Evolutionary conservation across 2,113 vertebrate genomes (phyloP).

Genomic region (Tautogolabrus adspersus): DNA sequence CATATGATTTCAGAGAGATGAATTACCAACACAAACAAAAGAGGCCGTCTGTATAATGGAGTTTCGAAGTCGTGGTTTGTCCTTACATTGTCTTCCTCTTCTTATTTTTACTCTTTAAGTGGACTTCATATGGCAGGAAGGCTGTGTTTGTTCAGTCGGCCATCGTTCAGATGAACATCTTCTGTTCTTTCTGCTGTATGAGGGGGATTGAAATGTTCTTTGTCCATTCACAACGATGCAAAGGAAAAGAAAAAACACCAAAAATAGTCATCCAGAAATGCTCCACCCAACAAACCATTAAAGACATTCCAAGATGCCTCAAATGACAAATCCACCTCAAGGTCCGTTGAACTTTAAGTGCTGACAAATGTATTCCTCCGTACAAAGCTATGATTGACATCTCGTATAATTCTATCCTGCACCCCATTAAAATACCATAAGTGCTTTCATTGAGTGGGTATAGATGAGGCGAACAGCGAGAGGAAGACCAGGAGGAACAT

Average conservation of each 20-base stretch:
- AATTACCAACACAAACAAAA: slow-evolving; percentile 31
- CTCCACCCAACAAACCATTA: slow-evolving; percentile 30
- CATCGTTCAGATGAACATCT: neutral
- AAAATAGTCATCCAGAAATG: neutral
- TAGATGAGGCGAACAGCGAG: slow-evolving; percentile 16
- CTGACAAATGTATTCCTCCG: slow-evolving; percentile 35
- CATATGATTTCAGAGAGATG: slow-evolving; percentile 52
- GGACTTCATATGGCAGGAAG: neutral
- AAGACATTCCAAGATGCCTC: slow-evolving; percentile 33
- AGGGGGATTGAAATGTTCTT: neutral
- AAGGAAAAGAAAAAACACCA: slow-evolving; percentile 1
- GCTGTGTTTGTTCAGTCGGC: neutral
- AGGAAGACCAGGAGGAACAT: slow-evolving; percentile 18
- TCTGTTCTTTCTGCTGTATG: neutral
- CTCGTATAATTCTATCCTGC: slow-evolving; percentile 58
- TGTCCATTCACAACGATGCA: neutral
- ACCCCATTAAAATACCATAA: slow-evolving; percentile 45
- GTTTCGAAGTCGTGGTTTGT: neutral
- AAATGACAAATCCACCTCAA: slow-evolving; percentile 28
- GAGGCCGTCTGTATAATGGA: neutral
- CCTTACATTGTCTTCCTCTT: neutral
- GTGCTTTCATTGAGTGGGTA: slow-evolving; percentile 34
- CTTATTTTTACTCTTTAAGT: neutral
- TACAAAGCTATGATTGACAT: slow-evolving; percentile 45
- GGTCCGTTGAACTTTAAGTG: slow-evolving; percentile 23